Percentiles rank a stretch among this genome's conserved stretches.
Conservation (phyloP, 2,797 vertebrate genomes). For the Epinephelus malabaricus region DNA sequence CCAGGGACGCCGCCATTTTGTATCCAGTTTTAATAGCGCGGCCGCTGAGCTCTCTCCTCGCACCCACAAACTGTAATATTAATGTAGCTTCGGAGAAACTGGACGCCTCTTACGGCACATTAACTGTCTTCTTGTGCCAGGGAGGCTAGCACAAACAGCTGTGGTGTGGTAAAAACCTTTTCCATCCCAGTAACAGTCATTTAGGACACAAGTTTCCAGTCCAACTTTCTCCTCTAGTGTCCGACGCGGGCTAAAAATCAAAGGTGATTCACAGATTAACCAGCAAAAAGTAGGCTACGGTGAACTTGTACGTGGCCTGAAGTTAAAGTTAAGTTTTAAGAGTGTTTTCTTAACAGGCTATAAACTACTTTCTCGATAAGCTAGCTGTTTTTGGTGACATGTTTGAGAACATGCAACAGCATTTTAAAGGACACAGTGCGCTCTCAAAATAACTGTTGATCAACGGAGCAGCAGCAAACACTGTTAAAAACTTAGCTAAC, state of each 20-base stretch:
- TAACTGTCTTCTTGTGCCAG: slow-evolving; percentile 22
- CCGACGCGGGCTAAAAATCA: slow-evolving; percentile 72
- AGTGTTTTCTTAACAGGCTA: slow-evolving; percentile 61
- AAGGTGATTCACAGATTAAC: slow-evolving; percentile 69
- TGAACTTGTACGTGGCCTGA: slow-evolving; percentile 24
- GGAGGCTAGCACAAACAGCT: not conserved
- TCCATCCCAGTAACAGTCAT: slow-evolving; percentile 61
- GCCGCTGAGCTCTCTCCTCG: slow-evolving; percentile 74
- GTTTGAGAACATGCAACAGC: slow-evolving; percentile 40
- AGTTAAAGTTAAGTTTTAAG: slow-evolving; percentile 27
- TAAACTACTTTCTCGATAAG: slow-evolving; percentile 33
- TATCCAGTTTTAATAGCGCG: slow-evolving; percentile 87
- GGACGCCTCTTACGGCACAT: slow-evolving; percentile 43
- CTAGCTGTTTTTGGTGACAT: slow-evolving; percentile 42
- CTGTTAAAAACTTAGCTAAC: slow-evolving; percentile 6
- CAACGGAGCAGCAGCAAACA: slow-evolving; percentile 22
- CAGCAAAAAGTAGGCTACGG: slow-evolving; percentile 19
- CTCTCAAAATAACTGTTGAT: slow-evolving; percentile 39
- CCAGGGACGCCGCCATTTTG: slow-evolving; percentile 89
- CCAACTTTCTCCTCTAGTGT: slow-evolving; percentile 74
- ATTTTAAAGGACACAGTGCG: slow-evolving; percentile 32
- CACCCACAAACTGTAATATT: slow-evolving; percentile 70
- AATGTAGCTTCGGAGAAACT: slow-evolving; percentile 40
- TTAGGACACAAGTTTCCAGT: slow-evolving; percentile 64
- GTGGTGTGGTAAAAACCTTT: not conserved